A percentile compares a stretch with the other conserved stretches of the same genome.
phyloP scores from a whole-genome alignment of 2,888 invertebrate genomes.

The Phlogophora meticulosa region DNA sequence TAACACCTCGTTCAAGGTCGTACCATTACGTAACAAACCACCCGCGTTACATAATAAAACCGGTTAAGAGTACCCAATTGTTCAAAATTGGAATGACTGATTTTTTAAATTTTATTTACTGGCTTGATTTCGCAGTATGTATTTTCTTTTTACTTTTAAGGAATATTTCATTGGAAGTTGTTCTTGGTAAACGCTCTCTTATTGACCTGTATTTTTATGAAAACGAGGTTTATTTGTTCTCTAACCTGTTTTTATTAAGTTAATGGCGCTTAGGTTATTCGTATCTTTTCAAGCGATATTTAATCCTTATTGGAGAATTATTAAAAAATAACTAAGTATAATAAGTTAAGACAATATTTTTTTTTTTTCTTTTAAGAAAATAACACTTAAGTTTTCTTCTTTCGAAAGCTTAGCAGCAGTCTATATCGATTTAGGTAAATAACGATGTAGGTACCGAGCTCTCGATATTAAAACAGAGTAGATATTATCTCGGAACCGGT shows the following conservation, averaged over 20 bases:
- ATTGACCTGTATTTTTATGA: neutral
- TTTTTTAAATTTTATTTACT: conserved; percentile 16
- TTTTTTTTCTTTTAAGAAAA: no score
- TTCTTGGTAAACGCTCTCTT: conserved; percentile 10
- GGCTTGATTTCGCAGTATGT: conserved; percentile 19
- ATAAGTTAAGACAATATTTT: no score
- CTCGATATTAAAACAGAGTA: neutral
- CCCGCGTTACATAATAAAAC: conserved; percentile 60
- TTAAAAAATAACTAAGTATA: no score
- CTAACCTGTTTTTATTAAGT: neutral
- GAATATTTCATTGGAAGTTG: conserved; percentile 24
- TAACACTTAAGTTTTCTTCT: no score
- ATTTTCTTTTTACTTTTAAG: conserved; percentile 31
- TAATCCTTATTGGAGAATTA: no score
- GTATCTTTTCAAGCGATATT: neutral
- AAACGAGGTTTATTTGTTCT: neutral
- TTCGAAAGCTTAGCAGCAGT: no score
- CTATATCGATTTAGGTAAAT: no score
- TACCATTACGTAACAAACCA: conserved; percentile 60
- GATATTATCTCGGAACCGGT: conserved; percentile 5
- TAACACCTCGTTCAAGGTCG: conserved; percentile 59
- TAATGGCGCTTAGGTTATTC: neutral
- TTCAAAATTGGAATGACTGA: conserved; percentile 45
- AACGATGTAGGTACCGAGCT: neutral
- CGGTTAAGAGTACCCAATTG: conserved; percentile 45